These are phyloP conservation scores for Pectinophora gossypiella DNA, from an alignment of 1,140 invertebrate species.

Conservation along the genomic window DNA sequence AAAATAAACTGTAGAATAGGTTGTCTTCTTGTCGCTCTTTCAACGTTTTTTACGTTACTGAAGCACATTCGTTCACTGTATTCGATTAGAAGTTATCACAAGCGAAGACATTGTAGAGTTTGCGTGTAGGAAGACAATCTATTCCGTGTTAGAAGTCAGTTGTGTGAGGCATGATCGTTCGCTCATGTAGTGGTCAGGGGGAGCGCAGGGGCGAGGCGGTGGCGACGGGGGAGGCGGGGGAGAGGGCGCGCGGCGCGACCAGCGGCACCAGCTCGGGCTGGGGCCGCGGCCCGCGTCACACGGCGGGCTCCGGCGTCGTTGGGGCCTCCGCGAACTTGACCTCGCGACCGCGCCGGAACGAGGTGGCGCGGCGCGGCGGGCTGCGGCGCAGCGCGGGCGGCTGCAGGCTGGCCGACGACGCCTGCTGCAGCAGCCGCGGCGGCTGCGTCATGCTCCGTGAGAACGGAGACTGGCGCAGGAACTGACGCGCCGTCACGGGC, in stretches of 20 bases:
- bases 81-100: too few species aligned
- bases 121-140: neutral
- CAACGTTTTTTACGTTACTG: too few species aligned
- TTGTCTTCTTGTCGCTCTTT: neutral
- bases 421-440: constrained; percentile 53
- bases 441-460: constrained; percentile 34
- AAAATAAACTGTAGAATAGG: neutral
- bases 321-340: constrained; percentile 75
- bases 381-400: constrained; percentile 32
- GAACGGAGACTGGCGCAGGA: constrained; percentile 79
- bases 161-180: constrained; percentile 36
- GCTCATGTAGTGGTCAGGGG: constrained; percentile 47
- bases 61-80: too few species aligned
- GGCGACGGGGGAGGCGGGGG: constrained; percentile 24
- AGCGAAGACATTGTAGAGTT: too few species aligned
- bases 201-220: constrained; percentile 10
- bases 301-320: constrained; percentile 34
- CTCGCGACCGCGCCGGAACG: constrained; percentile 66
- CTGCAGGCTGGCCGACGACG: constrained; percentile 59
- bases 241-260: constrained; percentile 27
- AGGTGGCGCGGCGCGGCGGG: constrained; percentile 49
- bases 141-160: constrained; percentile 44
- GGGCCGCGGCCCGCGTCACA: constrained; percentile 68
- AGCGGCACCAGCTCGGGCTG: constrained; percentile 66
- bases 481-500: constrained; percentile 79